Base-by-base conservation (phyloP, 1,140 invertebrate genomes). In the Apis laboriosa region DNA sequence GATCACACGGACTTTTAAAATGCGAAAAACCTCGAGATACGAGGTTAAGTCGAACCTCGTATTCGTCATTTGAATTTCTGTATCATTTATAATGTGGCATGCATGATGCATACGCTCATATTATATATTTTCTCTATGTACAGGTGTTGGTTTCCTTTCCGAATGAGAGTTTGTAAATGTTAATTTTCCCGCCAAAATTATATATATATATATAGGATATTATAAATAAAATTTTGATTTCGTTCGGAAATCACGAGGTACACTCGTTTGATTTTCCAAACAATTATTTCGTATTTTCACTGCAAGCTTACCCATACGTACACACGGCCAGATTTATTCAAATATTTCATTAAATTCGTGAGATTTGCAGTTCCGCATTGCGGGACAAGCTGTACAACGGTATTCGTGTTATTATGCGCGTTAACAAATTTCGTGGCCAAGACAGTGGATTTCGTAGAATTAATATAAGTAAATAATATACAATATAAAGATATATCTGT, bases 1-100 rank as follows among this genome's bases (percentile, higher is more conserved):
- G 24, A 63, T 76, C 61, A 76, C 24, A 64, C 49, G 49, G 74
- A 64, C 21, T 76, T 24, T 8, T 4, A 12, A 66, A 76, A 76
- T 66, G 60, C 24, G 49, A 53, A 76, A 76, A 76, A 76, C 60
- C 60, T 61, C 24, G 43, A 63, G 66, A 64, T 15, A 9, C 13
- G 17, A 7, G 34, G 13, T 60, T 19, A 61, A 75, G 19, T 17
- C 34, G 34, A 12, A 15, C 34, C 1, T 4, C 11, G 34, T 43
- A 24, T 19, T 17, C 1, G 56, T 1, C 12, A n/a, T 28, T 55
- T 72, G n/a, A 53, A 1, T 55, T 74, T 74, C 21, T n/a, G 0
- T 24, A n/a, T 21, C 28, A 17, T 11, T 11, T 24, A 43, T n/a
- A n/a, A 11, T 24, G 56, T 24, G 4, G 8, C 17, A 4, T 19